Base-by-base conservation (phyloP, 1,140 invertebrate genomes). In the Nasonia longicornis region DNA sequence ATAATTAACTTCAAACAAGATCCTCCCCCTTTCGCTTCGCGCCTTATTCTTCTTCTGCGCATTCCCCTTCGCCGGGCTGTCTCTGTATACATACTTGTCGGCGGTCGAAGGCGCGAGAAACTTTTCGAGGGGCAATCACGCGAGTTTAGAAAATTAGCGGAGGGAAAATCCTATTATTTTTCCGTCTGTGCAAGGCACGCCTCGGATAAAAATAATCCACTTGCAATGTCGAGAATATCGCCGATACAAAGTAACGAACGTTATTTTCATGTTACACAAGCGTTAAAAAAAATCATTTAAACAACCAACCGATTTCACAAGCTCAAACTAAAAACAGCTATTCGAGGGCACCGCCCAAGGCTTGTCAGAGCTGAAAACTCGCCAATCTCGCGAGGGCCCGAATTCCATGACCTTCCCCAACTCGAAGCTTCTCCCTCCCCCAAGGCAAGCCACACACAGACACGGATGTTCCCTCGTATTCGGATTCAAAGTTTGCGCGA, bases 401-500 rank as follows among this genome's bases (percentile, higher is more conserved):
- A 58, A n/a, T 58, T n/a, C 52, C 52, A 1, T 7, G 52, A 58
- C 52, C 52, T 58, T 20, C 16, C 20, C 20, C 7, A 58, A 58
- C 52, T 58, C 52, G 52, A 20, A 6, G 52, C 52, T 7, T n/a
- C 20, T n/a, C 16, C 16, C 52, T 58, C 14, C 52, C 16, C 20
- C 6, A 26, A 4, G 8, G 6, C 10, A 42, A 42, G 10, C 38
- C 38, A 29, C 22, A 14, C 22, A 67, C 14, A 67, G 0, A 2
- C 22, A 11, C 22, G 16, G 16, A 70, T 38, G 69, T 26, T 26
- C 71, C 52, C n/a, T n/a, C 45, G n/a, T 79, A 84, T 82, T 82
- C 69, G 81, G 82, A 85, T 85, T 83, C 80, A 79, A 85, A 84
- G 82, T 84, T 85, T 84, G 74, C 14, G 77, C 80, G 73, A 80